phyloP scores from a whole-genome alignment of 2,113 vertebrate species.

The Herpetotheres cachinnans region DNA sequence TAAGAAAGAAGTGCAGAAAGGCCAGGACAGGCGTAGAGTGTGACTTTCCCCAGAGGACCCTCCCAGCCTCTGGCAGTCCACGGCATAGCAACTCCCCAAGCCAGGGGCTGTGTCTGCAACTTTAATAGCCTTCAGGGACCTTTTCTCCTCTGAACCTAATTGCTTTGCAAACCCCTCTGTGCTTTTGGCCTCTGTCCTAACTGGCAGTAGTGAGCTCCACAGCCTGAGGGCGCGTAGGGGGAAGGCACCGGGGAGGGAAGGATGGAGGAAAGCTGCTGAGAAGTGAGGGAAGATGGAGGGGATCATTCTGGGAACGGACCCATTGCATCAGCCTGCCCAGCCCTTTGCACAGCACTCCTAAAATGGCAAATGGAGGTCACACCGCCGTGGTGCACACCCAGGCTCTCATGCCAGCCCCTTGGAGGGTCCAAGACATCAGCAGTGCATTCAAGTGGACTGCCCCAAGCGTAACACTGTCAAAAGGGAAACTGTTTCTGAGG shows the following conservation, averaged over 20 bases:
- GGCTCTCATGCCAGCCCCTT: not conserved
- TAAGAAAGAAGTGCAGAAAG: not conserved
- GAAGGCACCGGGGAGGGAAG: not conserved
- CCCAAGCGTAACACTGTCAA: not conserved
- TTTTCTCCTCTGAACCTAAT: not conserved
- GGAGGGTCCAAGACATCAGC: not conserved
- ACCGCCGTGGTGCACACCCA: not conserved
- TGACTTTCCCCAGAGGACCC: not conserved
- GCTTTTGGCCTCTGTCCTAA: not conserved
- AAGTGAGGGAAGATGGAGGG: not conserved
- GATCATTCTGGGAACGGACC: not conserved
- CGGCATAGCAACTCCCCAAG: accelerated
- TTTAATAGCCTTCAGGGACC: not conserved
- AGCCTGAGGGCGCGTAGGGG: not conserved
- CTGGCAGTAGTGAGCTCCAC: not conserved
- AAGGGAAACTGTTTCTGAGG: not conserved
- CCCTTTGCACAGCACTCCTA: not conserved
- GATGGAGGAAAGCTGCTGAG: not conserved
- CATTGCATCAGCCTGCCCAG: not conserved
- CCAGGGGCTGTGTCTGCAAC: not conserved
- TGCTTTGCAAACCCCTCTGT: not conserved
- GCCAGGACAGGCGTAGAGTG: not conserved
- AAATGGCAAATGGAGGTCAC: not conserved
- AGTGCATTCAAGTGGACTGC: not conserved
- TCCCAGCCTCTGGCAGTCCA: not conserved